phyloP scores from a whole-genome alignment of 2,113 vertebrate genomes.

The Melospiza georgiana region DNA sequence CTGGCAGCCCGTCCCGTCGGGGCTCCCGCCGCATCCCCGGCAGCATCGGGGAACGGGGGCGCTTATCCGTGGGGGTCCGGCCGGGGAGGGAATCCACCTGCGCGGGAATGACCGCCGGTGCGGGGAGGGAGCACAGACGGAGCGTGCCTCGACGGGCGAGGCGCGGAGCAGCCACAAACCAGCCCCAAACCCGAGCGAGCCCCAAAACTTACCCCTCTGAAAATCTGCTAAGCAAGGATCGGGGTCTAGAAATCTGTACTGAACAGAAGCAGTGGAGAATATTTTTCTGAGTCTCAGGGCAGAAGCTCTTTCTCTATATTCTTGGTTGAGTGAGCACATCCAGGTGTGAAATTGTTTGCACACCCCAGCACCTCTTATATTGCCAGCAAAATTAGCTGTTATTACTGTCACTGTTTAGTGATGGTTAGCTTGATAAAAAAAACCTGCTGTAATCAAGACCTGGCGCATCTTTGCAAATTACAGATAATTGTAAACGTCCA shows the following conservation, averaged over 20 bases:
- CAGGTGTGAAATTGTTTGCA: slow-evolving; percentile 99
- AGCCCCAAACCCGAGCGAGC: not conserved
- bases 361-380: slow-evolving; percentile 99
- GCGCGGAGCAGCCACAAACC: slow-evolving; percentile 3
- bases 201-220: slow-evolving; percentile 82
- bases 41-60: not conserved
- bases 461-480: slow-evolving; percentile 99
- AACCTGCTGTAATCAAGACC: slow-evolving; percentile 99
- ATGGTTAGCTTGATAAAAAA: slow-evolving; percentile 96
- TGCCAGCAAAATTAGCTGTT: slow-evolving; percentile 99
- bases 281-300: slow-evolving; percentile 82
- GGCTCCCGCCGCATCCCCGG: not conserved
- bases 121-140: not conserved
- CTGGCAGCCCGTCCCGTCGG: not conserved
- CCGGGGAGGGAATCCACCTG: not conserved
- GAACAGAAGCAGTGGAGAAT: slow-evolving; percentile 75
- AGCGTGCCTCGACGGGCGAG: not conserved
- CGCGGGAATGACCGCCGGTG: not conserved
- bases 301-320: slow-evolving; percentile 87
- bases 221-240: slow-evolving; percentile 73
- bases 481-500: slow-evolving; percentile 99
- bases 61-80: not conserved
- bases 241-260: slow-evolving; percentile 75
- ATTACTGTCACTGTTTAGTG: slow-evolving; percentile 99
- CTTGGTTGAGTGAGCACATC: slow-evolving; percentile 98